These are phyloP conservation scores for Aptenodytes forsteri DNA, from an alignment of 2,113 vertebrate species.

Conservation along the genomic window DNA sequence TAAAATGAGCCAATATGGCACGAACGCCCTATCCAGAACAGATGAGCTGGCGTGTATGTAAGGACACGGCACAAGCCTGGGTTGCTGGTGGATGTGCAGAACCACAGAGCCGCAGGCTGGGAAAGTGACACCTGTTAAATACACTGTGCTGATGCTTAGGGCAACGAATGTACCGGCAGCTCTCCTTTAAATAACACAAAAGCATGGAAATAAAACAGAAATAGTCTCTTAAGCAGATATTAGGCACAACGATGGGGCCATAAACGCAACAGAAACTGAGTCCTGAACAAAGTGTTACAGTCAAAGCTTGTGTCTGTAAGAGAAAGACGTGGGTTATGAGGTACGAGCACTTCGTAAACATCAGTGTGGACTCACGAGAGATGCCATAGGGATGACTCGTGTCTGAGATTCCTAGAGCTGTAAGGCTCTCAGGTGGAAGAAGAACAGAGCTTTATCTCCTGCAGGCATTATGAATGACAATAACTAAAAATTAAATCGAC, in stretches of 20 bases:
- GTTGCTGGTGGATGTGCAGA: not conserved
- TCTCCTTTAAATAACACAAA: not conserved
- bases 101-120: not conserved
- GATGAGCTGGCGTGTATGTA: not conserved
- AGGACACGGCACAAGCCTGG: not conserved
- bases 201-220: not conserved
- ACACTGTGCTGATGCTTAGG: not conserved
- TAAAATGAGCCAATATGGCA: not conserved
- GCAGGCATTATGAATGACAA: slow-evolving; percentile 47
- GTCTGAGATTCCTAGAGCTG: not conserved
- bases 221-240: not conserved
- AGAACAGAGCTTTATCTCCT: not conserved
- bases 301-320: not conserved
- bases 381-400: not conserved
- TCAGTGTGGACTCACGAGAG: accelerated
- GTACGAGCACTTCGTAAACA: not conserved
- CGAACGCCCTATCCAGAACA: not conserved
- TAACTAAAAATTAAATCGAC: slow-evolving; percentile 55
- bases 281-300: not conserved
- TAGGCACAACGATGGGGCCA: not conserved
- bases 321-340: not conserved
- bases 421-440: not conserved
- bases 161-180: not conserved
- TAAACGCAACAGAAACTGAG: not conserved
- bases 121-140: not conserved